Percentiles rank a stretch among this genome's conserved stretches.
These are phyloP conservation scores for Trissonchulus sp. DNA, from an alignment of 2,888 invertebrate genomes.

Conservation along the genomic window DNA sequence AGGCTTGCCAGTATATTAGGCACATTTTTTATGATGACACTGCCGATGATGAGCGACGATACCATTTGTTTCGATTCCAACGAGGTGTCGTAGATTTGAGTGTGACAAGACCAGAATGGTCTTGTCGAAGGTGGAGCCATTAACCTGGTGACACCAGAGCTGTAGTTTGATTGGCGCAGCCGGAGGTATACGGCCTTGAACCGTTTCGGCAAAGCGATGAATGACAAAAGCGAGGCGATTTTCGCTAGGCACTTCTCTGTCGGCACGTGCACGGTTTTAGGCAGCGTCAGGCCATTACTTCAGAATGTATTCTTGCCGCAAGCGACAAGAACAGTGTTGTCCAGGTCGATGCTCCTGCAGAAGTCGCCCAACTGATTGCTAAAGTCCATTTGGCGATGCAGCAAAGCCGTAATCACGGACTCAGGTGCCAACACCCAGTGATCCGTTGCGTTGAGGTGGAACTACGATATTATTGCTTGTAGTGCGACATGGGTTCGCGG, in stretches of 20 bases:
- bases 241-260: neutral
- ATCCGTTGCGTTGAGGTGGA: too few relatives aligned
- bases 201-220: neutral
- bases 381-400: too few relatives aligned
- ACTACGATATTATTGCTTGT: too few relatives aligned
- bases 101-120: neutral
- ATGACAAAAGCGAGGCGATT: neutral
- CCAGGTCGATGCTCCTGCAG: neutral
- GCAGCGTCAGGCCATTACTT: neutral
- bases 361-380: too few relatives aligned
- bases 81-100: neutral
- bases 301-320: neutral
- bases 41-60: neutral
- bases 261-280: neutral
- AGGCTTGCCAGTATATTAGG: neutral
- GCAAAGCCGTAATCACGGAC: too few relatives aligned
- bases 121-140: neutral
- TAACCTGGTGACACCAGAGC: neutral
- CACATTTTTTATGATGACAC: neutral
- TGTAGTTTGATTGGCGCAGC: neutral
- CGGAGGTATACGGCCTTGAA: neutral
- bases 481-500: too few relatives aligned
- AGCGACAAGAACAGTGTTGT: neutral
- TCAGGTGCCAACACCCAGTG: too few relatives aligned
- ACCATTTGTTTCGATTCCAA: neutral